Percentiles rank a stretch among this genome's conserved stretches.
Evolutionary conservation across 1,140 invertebrate species (phyloP).

Genomic region (Hyles vespertilio): DNA sequence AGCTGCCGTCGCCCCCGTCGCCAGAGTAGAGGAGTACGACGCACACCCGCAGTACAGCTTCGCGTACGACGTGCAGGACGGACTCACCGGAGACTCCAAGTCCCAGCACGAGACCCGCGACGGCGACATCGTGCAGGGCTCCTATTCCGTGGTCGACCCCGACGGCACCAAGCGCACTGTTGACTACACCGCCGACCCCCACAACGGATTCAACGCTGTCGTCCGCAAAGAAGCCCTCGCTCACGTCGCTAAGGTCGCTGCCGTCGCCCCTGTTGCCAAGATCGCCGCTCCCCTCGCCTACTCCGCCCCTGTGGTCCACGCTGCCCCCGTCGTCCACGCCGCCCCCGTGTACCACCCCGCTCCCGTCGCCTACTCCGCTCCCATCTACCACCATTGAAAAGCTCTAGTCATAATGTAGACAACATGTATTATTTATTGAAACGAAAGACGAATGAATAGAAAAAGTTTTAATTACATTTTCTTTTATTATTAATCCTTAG

Average conservation of each 20-base stretch:
- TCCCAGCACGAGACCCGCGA: conserved; percentile 79
- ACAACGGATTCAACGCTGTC: conserved; percentile 75
- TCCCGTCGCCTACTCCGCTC: conserved; percentile 34
- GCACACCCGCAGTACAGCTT: conserved; percentile 79
- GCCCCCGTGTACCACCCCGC: conserved; percentile 70
- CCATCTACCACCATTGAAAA: conserved; percentile 35
- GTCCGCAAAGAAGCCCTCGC: conserved; percentile 54
- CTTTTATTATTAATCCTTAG: no score
- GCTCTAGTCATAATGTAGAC: conserved; percentile 14
- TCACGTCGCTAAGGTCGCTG: conserved; percentile 38
- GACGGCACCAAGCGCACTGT: conserved; percentile 81
- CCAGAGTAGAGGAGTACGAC: conserved; percentile 48
- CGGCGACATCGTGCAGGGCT: conserved; percentile 78
- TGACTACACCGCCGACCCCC: conserved; percentile 78
- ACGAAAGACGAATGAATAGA: background rate
- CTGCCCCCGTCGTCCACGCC: conserved; percentile 57
- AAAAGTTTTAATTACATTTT: no score
- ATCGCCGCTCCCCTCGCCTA: conserved; percentile 34
- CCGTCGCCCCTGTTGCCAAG: conserved; percentile 37
- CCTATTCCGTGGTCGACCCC: conserved; percentile 79
- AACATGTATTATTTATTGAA: conserved; percentile 4
- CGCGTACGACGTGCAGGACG: conserved; percentile 79
- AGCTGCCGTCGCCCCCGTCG: conserved; percentile 32
- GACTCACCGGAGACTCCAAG: conserved; percentile 81
- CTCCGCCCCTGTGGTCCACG: conserved; percentile 24